These are phyloP conservation scores for Agrotis exclamationis DNA, from an alignment of 2,888 invertebrate species.

Conservation along the genomic window DNA sequence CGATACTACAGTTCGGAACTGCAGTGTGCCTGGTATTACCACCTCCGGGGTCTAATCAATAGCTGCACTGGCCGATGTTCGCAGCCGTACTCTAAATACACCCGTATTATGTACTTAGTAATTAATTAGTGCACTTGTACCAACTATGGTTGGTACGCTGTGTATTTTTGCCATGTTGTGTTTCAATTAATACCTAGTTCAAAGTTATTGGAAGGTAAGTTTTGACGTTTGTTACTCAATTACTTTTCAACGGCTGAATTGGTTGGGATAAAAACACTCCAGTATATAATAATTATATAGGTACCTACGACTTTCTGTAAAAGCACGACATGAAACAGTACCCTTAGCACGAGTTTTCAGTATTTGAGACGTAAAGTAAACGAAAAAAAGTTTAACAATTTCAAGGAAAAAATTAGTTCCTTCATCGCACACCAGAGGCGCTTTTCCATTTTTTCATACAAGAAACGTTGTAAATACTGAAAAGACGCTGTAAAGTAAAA, in stretches of 20 bases:
- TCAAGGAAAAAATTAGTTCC: too few relatives aligned
- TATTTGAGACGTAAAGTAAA: too few relatives aligned
- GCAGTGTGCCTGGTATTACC: slow-evolving; percentile 59
- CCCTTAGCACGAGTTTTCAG: too few relatives aligned
- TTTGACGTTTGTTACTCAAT: neutral
- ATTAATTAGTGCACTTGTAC: slow-evolving; percentile 55
- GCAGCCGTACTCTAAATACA: slow-evolving; percentile 60
- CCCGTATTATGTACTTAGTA: slow-evolving; percentile 56
- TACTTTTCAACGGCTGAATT: neutral
- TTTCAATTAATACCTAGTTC: neutral
- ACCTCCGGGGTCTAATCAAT: slow-evolving; percentile 65
- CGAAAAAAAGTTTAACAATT: too few relatives aligned
- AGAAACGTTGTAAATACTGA: too few relatives aligned
- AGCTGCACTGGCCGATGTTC: slow-evolving; percentile 58
- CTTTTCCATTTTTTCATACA: too few relatives aligned
- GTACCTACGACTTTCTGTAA: neutral
- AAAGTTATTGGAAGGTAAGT: neutral
- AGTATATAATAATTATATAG: too few relatives aligned
- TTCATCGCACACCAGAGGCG: too few relatives aligned
- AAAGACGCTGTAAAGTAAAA: too few relatives aligned
- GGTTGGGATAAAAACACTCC: neutral
- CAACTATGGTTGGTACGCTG: slow-evolving; percentile 8
- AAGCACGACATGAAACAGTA: neutral
- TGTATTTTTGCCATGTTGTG: slow-evolving; percentile 20
- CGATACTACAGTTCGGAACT: slow-evolving; percentile 61